phyloP scores from a whole-genome alignment of 2,797 vertebrate genomes.

The Esox lucius region DNA sequence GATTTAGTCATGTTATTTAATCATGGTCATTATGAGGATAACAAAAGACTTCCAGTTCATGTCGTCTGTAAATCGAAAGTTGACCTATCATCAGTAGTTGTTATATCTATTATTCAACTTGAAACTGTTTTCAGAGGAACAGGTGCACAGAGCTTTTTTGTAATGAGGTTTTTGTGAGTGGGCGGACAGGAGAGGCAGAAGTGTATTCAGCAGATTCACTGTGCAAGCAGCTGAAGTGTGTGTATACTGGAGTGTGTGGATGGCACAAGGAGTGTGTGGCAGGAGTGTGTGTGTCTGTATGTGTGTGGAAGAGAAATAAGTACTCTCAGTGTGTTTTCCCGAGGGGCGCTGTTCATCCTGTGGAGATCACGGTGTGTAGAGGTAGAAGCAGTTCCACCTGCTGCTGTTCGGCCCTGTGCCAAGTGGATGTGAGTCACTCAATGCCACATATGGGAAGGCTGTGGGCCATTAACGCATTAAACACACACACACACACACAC shows the following conservation, averaged over 20 bases:
- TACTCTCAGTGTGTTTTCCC: neutral
- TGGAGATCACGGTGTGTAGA: neutral
- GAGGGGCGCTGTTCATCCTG: neutral
- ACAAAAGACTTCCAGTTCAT: too few species aligned
- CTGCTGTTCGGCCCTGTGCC: slow-evolving; percentile 45
- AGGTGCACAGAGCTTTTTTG: slow-evolving; percentile 16
- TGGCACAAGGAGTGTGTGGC: neutral
- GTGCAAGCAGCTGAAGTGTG: neutral
- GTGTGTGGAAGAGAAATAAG: neutral
- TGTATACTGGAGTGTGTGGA: neutral
- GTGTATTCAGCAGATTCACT: neutral
- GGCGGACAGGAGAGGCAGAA: neutral
- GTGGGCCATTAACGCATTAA: slow-evolving; percentile 72
- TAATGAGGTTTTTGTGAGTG: slow-evolving; percentile 3
- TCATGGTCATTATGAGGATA: too few species aligned
- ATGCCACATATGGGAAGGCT: slow-evolving; percentile 58
- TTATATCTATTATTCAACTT: too few species aligned
- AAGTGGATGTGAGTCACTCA: slow-evolving; percentile 66
- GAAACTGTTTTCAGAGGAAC: slow-evolving; percentile 15
- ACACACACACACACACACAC: slow-evolving; percentile 50
- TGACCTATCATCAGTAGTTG: too few species aligned
- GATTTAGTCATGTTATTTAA: too few species aligned
- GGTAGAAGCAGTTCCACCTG: slow-evolving; percentile 55
- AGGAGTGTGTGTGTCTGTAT: slow-evolving; percentile 21
- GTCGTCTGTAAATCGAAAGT: too few species aligned